Conservation (phyloP, 2,888 invertebrate genomes). For the Amphipyra berbera region DNA sequence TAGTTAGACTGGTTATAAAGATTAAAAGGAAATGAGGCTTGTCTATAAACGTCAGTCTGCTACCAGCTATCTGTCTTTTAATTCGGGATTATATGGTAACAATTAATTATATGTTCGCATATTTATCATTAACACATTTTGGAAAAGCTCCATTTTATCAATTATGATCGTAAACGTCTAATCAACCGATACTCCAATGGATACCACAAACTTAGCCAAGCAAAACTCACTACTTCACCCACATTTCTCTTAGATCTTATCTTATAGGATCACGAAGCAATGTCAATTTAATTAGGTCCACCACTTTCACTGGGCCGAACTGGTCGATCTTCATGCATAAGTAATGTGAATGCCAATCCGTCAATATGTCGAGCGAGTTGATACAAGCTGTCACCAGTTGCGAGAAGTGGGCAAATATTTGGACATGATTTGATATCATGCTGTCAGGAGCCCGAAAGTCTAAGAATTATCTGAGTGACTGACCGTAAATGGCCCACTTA, state of each 20-base stretch:
- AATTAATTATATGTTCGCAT: too few species aligned
- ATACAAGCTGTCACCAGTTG: constrained; percentile 31
- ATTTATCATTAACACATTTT: too few species aligned
- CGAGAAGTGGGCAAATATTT: constrained; percentile 49
- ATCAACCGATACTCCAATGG: too few species aligned
- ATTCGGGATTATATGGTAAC: too few species aligned
- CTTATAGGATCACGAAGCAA: constrained; percentile 21
- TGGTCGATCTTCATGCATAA: constrained; percentile 28
- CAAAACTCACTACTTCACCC: constrained; percentile 2
- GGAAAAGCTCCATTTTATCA: too few species aligned
- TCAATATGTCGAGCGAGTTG: constrained; percentile 37
- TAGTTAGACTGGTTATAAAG: too few species aligned
- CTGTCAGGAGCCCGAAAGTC: not conserved
- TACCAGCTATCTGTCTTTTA: too few species aligned
- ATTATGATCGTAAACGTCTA: too few species aligned
- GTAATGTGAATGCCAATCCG: constrained; percentile 31
- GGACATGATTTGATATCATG: constrained; percentile 28
- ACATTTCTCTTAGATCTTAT: constrained; percentile 20
- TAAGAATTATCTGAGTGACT: not conserved
- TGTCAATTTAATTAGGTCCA: constrained; percentile 34
- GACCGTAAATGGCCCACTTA: too few species aligned
- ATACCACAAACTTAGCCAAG: not conserved
- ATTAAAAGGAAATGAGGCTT: too few species aligned
- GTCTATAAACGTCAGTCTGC: too few species aligned
- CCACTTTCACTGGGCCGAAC: constrained; percentile 43